Evolutionary conservation across 1,140 invertebrate species (phyloP), one percentile per base, ranked within the genome.

Genomic region (Drosophila bipectinata): DNA sequence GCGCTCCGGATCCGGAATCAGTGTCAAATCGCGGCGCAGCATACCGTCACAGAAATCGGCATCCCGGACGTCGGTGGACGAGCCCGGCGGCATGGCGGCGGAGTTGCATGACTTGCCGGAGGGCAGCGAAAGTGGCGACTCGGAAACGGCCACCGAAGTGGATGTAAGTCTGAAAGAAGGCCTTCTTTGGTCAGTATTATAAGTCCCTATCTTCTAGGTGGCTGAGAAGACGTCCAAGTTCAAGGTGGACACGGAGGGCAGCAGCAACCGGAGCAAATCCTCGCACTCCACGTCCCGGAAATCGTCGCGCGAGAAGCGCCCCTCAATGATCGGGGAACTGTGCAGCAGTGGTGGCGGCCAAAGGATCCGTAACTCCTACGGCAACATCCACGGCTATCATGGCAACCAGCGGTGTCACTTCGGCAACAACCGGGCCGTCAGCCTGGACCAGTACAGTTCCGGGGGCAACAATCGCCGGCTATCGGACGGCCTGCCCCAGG

Each of bases 171-270:
- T 7, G 6, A 18, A 4, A 4, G 14, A 14, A 28, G 6, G 5
- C 6, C 26, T 28, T 28, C 4, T 28, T 28, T 6, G 6, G 5
- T 28, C 26, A 6, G 6, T 1, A 28, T 41, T 41, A n/a, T 41
- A 41, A 14, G 14, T 14, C 12, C 9, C 4, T 21, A 21, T 21
- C 6, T n/a, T 6, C 9, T 47, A 92, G 91, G 90, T 92, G 44
- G 95, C 95, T 52, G 96, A 96, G 79, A 95, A 95, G 82, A 94
- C 96, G 1, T 93, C 96, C 0, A 96, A 96, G 78, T 95, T 95
- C 73, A 95, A 95, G 82, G 95, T 95, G 61, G 95, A 95, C 9
- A 96, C 95, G 1, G 95, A 96, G 79, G 93, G 94, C 55, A 92
- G 87, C 61, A 92, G 88, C 75, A 92, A 90, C 39, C 83, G 91